phyloP scores from a whole-genome alignment of 2,888 invertebrate genomes.

The Schizotus pectinicornis region DNA sequence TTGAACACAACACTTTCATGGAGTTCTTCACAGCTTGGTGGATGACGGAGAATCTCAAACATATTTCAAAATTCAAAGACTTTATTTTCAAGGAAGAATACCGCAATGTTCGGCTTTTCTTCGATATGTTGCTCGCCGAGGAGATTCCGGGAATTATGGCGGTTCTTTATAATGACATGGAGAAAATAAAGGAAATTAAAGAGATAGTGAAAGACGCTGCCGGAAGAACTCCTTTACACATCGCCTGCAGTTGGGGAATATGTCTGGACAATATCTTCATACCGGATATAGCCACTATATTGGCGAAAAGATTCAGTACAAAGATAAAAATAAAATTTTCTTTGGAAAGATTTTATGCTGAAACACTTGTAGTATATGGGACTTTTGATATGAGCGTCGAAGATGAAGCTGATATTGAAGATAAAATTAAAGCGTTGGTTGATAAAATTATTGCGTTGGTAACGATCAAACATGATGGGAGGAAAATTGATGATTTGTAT shows the following conservation, averaged over 20 bases:
- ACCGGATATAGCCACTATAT: too few species aligned
- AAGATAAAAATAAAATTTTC: too few species aligned
- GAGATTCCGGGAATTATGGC: not conserved
- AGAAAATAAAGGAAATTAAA: not conserved
- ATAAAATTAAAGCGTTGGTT: too few species aligned
- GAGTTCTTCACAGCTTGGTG: not conserved
- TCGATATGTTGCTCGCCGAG: not conserved
- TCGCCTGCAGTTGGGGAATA: not conserved
- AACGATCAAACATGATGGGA: too few species aligned
- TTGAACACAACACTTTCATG: not conserved
- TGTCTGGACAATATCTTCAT: too few species aligned
- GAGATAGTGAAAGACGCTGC: not conserved
- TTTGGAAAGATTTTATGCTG: too few species aligned
- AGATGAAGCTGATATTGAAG: too few species aligned
- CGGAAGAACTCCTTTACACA: not conserved
- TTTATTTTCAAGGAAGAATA: not conserved
- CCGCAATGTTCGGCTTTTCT: not conserved
- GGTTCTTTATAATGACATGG: not conserved
- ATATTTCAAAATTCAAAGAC: not conserved
- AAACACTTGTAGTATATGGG: not conserved
- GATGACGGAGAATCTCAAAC: not conserved
- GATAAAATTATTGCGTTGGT: too few species aligned
- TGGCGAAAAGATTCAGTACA: too few species aligned
- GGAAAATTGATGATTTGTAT: too few species aligned
- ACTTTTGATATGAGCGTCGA: too few species aligned